Base-by-base conservation (phyloP, 1,140 invertebrate genomes). In the Drosophila takahashii region DNA sequence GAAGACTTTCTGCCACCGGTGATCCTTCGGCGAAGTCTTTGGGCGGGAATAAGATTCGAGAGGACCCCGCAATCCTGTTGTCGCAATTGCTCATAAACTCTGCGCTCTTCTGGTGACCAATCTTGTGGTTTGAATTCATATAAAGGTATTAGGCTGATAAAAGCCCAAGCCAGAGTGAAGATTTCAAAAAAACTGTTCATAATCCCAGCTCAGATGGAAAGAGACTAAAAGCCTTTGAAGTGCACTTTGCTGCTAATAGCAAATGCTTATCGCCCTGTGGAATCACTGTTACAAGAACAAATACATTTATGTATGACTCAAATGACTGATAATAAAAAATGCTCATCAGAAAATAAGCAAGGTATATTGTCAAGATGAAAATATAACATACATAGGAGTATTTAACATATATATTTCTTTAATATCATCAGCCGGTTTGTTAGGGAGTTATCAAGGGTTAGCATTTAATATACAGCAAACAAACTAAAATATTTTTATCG, bases 1-100 rank as follows among this genome's bases (percentile, higher is more conserved):
- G 3, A 18, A 4, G 29, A 22, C 10, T 4, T 18, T 13, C 51
- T 13, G 13, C 51, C 34, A 0, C 51, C 51, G 10, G 13, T 34
- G 15, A 50, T 50, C 27, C 48, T 11, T 32, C 48, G 27, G 0
- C 15, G 27, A 11, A 50, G 27, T 16, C 29, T 50, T 50, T 50
- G 27, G 27, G 0, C 0, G 15, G 48, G 48, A 6, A 50, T 11
- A 5, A 16, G 1, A 50, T 22, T 18, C 27, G 48, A 6, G 0
- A 50, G 15, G 48, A 32, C 48, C 16, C 48, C 48, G 48, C 48
- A 50, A 10, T 34, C 27, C 48, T 16, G 27, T 34, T 34, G 48
- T 4, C 4, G 16, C n/a, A 50, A 9, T n/a, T 34, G 15, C 3
- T 34, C 5, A 27, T 50, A 50, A 10, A 34, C 48, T 4, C 15